Evolutionary conservation across 2,113 vertebrate species (phyloP), one percentile per base, ranked within the genome.

Genomic region (Dicentrarchus labrax): DNA sequence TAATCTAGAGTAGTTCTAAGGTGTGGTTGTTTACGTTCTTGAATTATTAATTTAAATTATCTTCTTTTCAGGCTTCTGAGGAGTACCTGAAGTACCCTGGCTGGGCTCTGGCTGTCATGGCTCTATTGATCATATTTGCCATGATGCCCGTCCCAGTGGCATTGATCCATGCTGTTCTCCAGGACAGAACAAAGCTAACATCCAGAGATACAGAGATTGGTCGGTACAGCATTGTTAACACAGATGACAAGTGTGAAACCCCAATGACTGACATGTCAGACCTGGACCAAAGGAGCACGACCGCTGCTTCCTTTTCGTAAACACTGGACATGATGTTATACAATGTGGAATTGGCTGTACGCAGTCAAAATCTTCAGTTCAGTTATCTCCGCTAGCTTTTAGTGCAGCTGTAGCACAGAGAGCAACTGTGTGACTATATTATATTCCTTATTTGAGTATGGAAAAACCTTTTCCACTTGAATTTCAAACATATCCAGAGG

Each of bases 91-190:
- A 92, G 0, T 97, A 98, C 59, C 96, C 97, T 0, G 91, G 73
- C 38, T 96, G 96, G 94, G 95, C 96, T 0, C 86, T 96, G 45
- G 95, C 88, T 5, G 83, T 97, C 60, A 78, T 98, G 66, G 90
- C 94, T 0, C 1, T 39, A 3, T 88, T 97, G n/a, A 95, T 96
- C 48, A 0, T 96, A 9, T 15, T 93, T 1, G 94, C 96, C 30
- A 87, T 93, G 50, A 19, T 96, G 71, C 96, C 96, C 1, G 91
- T 97, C 70, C 96, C 96, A 0, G 2, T 89, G 0, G 91, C 91
- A 57, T 86, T 94, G 10, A 3, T 95, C 80, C 93, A 93, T 30
- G 43, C 80, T 0, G 3, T 81, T 10, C 64, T 94, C 70, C 73
- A 21, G 47, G 85, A 91, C 57, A 67, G 88, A 36, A 80, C 21